Conservation (phyloP, 2,113 vertebrate species). For the Tylochromis polylepis region DNA sequence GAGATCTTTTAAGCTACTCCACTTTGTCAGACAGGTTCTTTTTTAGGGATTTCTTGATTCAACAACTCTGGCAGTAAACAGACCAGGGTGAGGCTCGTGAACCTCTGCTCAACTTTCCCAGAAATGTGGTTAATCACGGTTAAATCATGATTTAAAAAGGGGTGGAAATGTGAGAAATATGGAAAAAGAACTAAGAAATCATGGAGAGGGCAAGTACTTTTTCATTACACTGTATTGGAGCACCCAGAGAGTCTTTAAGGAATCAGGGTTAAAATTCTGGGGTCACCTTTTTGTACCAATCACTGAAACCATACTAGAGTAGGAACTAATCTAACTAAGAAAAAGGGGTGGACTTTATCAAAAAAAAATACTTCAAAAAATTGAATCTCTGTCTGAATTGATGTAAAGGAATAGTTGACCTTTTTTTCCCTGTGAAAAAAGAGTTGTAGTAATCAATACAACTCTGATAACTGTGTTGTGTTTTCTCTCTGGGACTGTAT, state of each 20-base stretch:
- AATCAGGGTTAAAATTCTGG: not conserved
- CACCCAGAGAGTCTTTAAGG: not conserved
- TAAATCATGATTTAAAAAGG: not conserved
- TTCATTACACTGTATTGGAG: not conserved
- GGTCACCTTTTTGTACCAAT: not conserved
- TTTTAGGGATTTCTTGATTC: not conserved
- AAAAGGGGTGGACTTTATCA: accelerated
- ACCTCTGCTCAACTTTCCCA: no score
- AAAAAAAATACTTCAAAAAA: not conserved
- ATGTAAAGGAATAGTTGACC: not conserved
- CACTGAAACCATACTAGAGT: not conserved
- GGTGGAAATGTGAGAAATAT: not conserved
- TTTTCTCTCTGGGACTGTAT: not conserved
- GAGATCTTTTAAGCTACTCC: not conserved
- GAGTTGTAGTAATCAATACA: not conserved
- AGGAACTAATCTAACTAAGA: not conserved
- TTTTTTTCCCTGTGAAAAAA: not conserved
- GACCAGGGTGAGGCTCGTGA: not conserved
- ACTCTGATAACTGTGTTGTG: not conserved
- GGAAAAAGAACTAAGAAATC: not conserved
- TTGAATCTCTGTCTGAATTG: not conserved
- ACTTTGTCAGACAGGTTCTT: accelerated
- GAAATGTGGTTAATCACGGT: not conserved
- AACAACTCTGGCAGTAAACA: not conserved
- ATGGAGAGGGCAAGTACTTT: accelerated